A percentile compares a stretch with the other conserved stretches of the same genome.
phyloP scores from a whole-genome alignment of 2,888 invertebrate genomes.

The Leptura quadrifasciata region DNA sequence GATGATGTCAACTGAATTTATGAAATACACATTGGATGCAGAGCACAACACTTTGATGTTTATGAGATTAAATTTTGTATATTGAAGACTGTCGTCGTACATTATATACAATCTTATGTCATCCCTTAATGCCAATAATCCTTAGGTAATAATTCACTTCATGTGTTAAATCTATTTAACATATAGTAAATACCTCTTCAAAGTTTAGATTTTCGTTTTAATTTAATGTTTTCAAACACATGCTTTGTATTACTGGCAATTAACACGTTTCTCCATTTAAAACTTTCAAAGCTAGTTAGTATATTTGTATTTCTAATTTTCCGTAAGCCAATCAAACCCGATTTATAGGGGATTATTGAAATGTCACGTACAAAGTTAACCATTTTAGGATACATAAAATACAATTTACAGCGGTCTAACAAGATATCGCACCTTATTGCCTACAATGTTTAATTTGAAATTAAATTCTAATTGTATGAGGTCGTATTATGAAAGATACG shows the following conservation, averaged over 20 bases:
- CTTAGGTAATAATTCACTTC: neutral
- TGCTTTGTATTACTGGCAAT: neutral
- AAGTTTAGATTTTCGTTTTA: neutral
- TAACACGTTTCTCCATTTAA: neutral
- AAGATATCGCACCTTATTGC: no score
- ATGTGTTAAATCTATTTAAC: neutral
- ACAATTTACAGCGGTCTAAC: neutral
- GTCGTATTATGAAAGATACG: no score
- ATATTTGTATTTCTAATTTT: slow-evolving; percentile 5
- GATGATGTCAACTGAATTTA: no score
- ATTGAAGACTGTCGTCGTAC: no score
- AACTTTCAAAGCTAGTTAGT: neutral
- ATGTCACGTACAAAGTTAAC: slow-evolving; percentile 14
- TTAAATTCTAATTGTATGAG: no score
- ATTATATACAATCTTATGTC: no score
- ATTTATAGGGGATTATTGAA: slow-evolving; percentile 3
- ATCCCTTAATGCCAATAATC: neutral
- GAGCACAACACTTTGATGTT: no score
- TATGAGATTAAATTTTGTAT: no score
- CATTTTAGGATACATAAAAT: neutral
- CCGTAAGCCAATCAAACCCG: neutral
- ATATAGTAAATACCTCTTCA: neutral
- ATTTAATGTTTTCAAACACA: neutral
- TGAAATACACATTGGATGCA: no score
- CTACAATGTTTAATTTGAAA: no score